phyloP scores from a whole-genome alignment of 2,888 invertebrate genomes.

The Eubasilissa splendida region DNA sequence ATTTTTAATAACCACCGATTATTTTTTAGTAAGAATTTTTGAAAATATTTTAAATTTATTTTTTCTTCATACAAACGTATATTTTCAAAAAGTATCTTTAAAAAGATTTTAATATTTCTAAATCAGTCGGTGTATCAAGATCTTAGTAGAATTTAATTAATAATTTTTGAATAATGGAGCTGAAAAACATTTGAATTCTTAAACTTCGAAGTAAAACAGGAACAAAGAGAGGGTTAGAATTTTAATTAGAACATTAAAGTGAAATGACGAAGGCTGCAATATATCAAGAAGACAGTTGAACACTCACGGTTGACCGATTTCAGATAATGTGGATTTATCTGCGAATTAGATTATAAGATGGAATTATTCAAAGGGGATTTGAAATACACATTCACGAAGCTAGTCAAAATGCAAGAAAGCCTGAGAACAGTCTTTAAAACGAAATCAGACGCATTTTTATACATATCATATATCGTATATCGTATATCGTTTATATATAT shows the following conservation, averaged over 20 bases:
- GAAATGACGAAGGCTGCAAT: constrained; percentile 40
- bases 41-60: too few species aligned
- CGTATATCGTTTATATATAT: too few species aligned
- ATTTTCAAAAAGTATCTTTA: too few species aligned
- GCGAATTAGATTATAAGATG: constrained; percentile 36
- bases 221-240: constrained; percentile 22
- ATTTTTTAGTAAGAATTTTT: too few species aligned
- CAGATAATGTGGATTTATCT: constrained; percentile 44
- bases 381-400: constrained; percentile 28
- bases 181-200: constrained; percentile 12
- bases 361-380: constrained; percentile 41
- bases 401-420: constrained; percentile 14
- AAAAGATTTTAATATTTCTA: too few species aligned
- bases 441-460: too few species aligned
- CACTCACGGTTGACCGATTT: constrained; percentile 42
- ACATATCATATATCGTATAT: too few species aligned
- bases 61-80: too few species aligned
- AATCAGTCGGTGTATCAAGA: too few species aligned
- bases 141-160: not conserved
- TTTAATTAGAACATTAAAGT: constrained; percentile 46
- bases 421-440: not conserved
- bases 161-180: constrained; percentile 1
- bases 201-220: constrained; percentile 12
- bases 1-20: too few species aligned
- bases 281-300: constrained; percentile 37